Base-by-base conservation (phyloP, 2,888 invertebrate genomes). In the Cistogaster globosa region DNA sequence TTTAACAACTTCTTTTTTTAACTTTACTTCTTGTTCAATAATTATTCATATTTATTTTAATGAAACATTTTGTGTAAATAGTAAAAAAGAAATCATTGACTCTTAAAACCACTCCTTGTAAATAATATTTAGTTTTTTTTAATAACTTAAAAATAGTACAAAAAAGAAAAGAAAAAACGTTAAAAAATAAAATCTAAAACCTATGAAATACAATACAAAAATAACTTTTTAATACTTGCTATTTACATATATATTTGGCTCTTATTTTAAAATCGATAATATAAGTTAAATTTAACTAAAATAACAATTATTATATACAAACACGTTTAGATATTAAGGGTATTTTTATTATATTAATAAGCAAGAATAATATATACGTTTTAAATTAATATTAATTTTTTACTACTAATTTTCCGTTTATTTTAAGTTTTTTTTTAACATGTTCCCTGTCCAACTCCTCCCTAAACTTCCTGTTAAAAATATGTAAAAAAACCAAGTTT, bases 401-500 rank as follows among this genome's bases (percentile, higher is more conserved):
- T 69, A 26, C 18, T 71, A 48, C 69, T 32, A 53, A 7, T 38
- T 32, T 20, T 55, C 32, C 16, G 48, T 71, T 60, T 55, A 32
- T 67, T 77, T 77, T 58, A 42, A 58, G 48, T 36, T 12, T 67
- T 18, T 26, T 67, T 63, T 65, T 20, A 57, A 58, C 67, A 57
- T 58, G 12, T 48, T 8, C 45, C 16, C 42, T 42, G 2, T 42
- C 58, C 53, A 51, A 26, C 38, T 14, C 38, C 12, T 42, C n/a
- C 8, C 14, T 18, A n/a, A 8, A 67, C 65, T 36, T 60, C 12
- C 51, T 22, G 51, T 74, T 74, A 38, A 86, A 57, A 67, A 83
- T 51, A 67, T 53, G 68, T 58, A 57, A 72, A 45, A 87, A 88
- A 89, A 88, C 87, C 88, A 88, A 87, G 89, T 90, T 68, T 76